A percentile compares a stretch with the other conserved stretches of the same genome.
phyloP scores from a whole-genome alignment of 1,140 invertebrate species.

The Atopsyche davidsoni region DNA sequence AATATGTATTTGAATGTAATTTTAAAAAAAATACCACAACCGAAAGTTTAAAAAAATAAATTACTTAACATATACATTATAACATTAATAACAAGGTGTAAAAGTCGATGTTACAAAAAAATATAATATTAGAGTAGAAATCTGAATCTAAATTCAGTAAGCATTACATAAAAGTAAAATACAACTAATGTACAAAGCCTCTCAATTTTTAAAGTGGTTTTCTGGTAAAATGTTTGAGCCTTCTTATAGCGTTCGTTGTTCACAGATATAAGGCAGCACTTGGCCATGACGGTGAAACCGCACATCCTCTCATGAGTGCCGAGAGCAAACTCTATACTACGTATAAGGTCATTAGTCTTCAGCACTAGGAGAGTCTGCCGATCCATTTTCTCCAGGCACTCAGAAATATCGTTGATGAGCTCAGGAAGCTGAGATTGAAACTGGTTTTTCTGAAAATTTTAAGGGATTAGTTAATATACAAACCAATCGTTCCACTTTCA shows the following conservation, averaged over 20 bases:
- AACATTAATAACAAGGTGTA: not conserved
- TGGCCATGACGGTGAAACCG: slow-evolving; percentile 85
- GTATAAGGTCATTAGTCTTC: slow-evolving; percentile 94
- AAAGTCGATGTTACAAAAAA: not conserved
- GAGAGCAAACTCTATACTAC: slow-evolving; percentile 84
- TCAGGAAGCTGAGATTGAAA: slow-evolving; percentile 64
- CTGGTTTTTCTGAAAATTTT: slow-evolving; percentile 55
- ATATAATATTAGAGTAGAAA: slow-evolving; percentile 12
- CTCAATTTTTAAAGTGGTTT: slow-evolving; percentile 6
- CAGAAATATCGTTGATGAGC: slow-evolving; percentile 49
- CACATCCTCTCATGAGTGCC: slow-evolving; percentile 68
- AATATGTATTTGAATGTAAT: not conserved
- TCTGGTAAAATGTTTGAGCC: slow-evolving; percentile 12
- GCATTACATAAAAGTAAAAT: slow-evolving; percentile 21
- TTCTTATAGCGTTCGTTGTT: slow-evolving; percentile 56
- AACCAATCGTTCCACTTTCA: not conserved
- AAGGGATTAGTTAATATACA: too few species aligned
- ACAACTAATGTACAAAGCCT: slow-evolving; percentile 18
- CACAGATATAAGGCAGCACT: slow-evolving; percentile 73
- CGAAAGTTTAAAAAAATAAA: not conserved
- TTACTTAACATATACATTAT: not conserved
- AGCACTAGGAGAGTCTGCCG: slow-evolving; percentile 82
- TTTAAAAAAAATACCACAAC: not conserved
- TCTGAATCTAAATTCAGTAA: slow-evolving; percentile 18
- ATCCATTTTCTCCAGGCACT: slow-evolving; percentile 52